Base-by-base conservation (phyloP, 2,888 invertebrate species). In the Alsophila aescularia region DNA sequence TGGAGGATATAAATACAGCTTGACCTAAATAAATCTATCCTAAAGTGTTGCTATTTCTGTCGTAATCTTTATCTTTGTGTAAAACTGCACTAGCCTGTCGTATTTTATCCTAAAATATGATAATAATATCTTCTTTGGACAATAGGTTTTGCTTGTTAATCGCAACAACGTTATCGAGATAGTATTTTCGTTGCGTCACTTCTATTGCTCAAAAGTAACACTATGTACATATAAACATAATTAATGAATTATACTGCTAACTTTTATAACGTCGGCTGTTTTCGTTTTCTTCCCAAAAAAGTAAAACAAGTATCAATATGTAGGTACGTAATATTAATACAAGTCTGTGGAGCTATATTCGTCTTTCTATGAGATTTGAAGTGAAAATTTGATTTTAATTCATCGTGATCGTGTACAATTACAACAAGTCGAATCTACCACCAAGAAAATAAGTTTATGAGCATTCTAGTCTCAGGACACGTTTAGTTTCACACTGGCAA, bases 1-100 rank as follows among this genome's bases (percentile, higher is more conserved):
- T 64, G 64, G 44, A 14, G 36, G 36, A 45, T 53, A 66, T 62
- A 66, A 64, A 67, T 66, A 67, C 51, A 44, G 52, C 51, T 59
- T 58, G 60, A 58, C 63, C 59, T 39, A 47, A 55, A 57, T 61
- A 51, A 36, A 36, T 39, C 12, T 40, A 35, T 41, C 40, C 16
- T 8, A 52, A 41, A 27, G 45, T 32, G 27, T 32, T 41, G 40
- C 39, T 12, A 13, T 47, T 45, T 47, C 44, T 13, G 2, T 27
- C 14, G 42, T n/a, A 31, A 49, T 50, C 41, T 50, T 36, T 40
- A 50, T 52, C 21, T 27, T 1, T 0, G 27, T 34, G 32, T 44
- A 13, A 32, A 35, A 13, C 16, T 35, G n/a, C n/a, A 21, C 9
- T 21, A n/a, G n/a, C 2, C 29, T 32, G 8, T 37, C 29, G 35